Evolutionary conservation across 2,113 vertebrate genomes (phyloP), one percentile per base, ranked within the genome.

Genomic region (Phaethornis superciliosus): DNA sequence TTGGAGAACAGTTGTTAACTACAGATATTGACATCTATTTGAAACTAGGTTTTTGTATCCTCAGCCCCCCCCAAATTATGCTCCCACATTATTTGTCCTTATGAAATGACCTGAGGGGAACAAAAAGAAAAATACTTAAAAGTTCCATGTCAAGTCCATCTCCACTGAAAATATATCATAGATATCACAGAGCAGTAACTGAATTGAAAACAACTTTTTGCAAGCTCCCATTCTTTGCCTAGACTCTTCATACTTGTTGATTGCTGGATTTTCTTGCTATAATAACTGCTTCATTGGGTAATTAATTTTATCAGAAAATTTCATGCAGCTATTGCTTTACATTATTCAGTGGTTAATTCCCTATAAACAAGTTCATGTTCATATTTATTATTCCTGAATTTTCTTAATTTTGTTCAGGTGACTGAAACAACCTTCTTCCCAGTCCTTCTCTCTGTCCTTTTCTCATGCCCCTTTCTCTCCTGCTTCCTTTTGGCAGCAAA

Each of bases 291-390:
- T 63, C 74, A 32, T 52, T 49, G 17, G 88, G 63, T 51, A 80
- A 88, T 80, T 88, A 67, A 80, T 87, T 91, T 82, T 54, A 62
- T 63, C 63, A 55, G 33, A 74, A 35, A 89, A 88, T 64, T 85
- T 95, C 0, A 0, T 12, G 11, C 42, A 59, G 18, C 56, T 77
- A 82, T 77, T 88, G 30, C 37, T 93, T 88, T 68, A 30, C 56
- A 49, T 89, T 93, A 74, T 84, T 77, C 75, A 77, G 70, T 47
- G 77, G 88, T 81, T 90, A 81, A 91, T 90, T 81, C 21, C 15
- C 28, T 54, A 12, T 71, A 81, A 94, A 28, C 15, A 75, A 24
- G 32, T 83, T 88, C 23, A 19, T 80, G 30, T 4, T 56, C 81
- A 17, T 10, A 5, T 2, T 1, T 56, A 71, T 90, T 81, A 49